A percentile compares a stretch with the other conserved stretches of the same genome.
Evolutionary conservation across 2,797 vertebrate species (phyloP).

Genomic region (Xerus rutilus): DNA sequence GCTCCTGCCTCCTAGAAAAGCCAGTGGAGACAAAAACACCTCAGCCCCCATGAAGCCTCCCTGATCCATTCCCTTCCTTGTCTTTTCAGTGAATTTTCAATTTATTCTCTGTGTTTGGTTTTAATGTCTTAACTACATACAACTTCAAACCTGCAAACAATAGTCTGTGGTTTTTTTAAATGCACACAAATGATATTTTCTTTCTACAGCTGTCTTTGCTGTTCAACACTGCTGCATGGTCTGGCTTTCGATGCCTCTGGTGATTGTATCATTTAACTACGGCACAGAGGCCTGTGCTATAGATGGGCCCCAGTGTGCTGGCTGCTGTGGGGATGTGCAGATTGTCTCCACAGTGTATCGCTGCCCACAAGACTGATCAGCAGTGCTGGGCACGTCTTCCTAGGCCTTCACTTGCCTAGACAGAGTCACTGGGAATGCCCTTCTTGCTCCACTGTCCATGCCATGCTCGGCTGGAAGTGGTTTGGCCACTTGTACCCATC

Average conservation of each 20-base stretch:
- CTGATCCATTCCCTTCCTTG: background rate
- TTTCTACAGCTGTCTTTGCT: background rate
- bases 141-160: background rate
- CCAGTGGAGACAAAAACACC: background rate
- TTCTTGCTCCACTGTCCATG: accelerated
- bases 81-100: background rate
- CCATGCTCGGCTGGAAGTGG: no score
- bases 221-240: background rate
- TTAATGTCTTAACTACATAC: background rate
- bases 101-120: background rate
- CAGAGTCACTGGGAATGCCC: background rate
- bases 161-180: background rate
- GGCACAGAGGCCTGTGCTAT: background rate
- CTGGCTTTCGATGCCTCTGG: background rate
- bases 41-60: background rate
- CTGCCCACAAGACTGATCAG: background rate
- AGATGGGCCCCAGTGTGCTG: no score
- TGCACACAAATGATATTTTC: background rate
- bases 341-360: background rate
- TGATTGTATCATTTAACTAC: background rate
- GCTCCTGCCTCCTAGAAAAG: background rate
- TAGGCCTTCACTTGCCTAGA: accelerated
- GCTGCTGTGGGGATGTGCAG: background rate
- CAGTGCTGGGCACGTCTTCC: background rate
- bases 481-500: accelerated